Conservation (phyloP, 2,113 vertebrate species). For the Thalassarche chlororhynchos region DNA sequence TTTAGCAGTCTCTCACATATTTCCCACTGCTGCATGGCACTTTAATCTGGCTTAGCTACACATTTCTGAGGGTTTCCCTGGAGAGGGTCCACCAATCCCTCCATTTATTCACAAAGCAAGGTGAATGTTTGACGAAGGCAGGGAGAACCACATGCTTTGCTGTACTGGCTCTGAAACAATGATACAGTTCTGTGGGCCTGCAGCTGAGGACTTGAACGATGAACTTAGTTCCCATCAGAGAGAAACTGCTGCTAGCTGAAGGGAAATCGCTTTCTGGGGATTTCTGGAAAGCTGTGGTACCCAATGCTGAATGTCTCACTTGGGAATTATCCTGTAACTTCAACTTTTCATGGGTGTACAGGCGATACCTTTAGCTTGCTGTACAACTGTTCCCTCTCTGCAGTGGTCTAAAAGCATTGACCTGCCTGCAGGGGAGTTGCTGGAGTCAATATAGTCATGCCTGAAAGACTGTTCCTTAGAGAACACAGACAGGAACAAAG, state of each 20-base stretch:
- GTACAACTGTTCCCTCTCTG: background rate
- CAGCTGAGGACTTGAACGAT: background rate
- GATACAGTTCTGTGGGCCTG: background rate
- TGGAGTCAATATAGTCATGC: background rate
- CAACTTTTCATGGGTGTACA: background rate
- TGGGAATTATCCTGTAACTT: background rate
- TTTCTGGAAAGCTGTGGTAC: background rate
- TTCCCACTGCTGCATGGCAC: background rate
- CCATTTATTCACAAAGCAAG: background rate
- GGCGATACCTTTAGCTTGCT: background rate
- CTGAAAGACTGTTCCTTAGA: background rate
- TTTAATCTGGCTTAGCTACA: background rate
- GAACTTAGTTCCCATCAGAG: background rate
- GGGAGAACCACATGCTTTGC: background rate
- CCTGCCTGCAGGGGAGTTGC: background rate
- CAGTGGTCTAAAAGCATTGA: background rate
- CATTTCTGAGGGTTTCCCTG: background rate
- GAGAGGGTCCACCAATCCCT: background rate
- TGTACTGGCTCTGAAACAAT: background rate
- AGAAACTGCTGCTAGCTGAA: background rate
- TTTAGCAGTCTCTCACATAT: background rate
- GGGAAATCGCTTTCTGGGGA: background rate
- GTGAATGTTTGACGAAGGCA: background rate
- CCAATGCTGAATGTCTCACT: background rate
- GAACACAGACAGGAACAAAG: background rate